Conservation (phyloP, 2,888 invertebrate genomes). For the Polia nebulosa region DNA sequence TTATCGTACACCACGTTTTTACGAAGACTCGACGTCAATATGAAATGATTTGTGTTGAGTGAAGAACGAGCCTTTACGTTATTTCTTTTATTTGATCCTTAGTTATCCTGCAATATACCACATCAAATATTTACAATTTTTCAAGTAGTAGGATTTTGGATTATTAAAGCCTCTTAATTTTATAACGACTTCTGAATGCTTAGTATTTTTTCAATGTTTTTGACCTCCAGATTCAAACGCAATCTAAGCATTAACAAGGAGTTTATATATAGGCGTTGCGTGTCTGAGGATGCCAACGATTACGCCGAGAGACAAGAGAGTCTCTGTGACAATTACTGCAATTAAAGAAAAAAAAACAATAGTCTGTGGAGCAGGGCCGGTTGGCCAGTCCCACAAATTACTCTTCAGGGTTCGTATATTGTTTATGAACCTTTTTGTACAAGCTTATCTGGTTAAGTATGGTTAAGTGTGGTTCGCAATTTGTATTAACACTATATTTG, state of each 20-base stretch:
- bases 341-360: constrained; percentile 75
- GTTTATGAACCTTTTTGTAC: constrained; percentile 26
- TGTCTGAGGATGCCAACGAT: constrained; percentile 59
- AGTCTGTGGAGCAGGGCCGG: constrained; percentile 57
- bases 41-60: constrained; percentile 12
- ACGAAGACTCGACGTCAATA: constrained; percentile 2
- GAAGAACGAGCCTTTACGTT: background rate
- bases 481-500: background rate
- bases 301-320: constrained; percentile 38
- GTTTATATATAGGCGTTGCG: constrained; percentile 72
- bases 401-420: constrained; percentile 47
- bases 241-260: constrained; percentile 50
- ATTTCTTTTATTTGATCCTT: background rate
- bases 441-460: constrained; percentile 6
- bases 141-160: too few species aligned
- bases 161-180: background rate
- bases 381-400: constrained; percentile 51
- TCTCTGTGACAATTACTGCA: constrained; percentile 73
- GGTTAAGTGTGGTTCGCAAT: too few species aligned
- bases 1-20: constrained; percentile 44
- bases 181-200: too few species aligned
- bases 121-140: background rate
- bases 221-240: constrained; percentile 36
- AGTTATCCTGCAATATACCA: background rate
- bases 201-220: too few species aligned